These are phyloP conservation scores for Natrix natrix DNA, from an alignment of 2,797 vertebrate species.

Conservation along the genomic window DNA sequence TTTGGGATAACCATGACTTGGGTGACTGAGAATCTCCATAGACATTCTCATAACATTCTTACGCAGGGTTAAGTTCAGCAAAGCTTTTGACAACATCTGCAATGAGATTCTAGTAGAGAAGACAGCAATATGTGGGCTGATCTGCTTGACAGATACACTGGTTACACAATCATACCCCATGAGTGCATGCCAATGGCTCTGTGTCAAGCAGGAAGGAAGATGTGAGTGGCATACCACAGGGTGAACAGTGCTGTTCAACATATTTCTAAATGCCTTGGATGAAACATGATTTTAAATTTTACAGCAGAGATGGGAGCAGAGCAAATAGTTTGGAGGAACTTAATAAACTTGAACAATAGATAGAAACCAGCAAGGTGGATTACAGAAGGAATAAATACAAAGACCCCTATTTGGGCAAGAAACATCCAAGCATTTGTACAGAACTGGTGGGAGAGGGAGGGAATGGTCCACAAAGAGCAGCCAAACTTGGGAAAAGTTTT, in stretches of 20 bases:
- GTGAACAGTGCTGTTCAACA: background rate
- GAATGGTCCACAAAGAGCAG: background rate
- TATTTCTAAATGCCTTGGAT: background rate
- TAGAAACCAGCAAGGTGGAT: background rate
- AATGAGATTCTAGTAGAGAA: background rate
- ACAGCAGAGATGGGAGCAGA: background rate
- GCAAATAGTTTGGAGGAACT: background rate
- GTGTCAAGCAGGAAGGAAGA: background rate
- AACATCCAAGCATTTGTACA: background rate
- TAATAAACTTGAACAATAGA: background rate
- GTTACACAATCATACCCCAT: background rate
- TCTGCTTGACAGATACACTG: background rate
- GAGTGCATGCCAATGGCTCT: background rate
- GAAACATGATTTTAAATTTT: background rate
- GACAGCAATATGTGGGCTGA: background rate
- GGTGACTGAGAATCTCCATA: background rate
- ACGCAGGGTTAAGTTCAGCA: background rate
- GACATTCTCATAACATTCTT: background rate
- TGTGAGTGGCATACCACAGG: background rate
- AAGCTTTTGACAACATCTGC: background rate
- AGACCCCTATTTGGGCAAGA: background rate
- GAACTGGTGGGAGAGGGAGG: background rate
- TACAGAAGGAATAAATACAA: background rate
- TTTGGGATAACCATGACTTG: background rate
- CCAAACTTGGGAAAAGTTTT: background rate